These are phyloP conservation scores for Corythornis vintsioides DNA, from an alignment of 2,113 vertebrate species.

Conservation along the genomic window DNA sequence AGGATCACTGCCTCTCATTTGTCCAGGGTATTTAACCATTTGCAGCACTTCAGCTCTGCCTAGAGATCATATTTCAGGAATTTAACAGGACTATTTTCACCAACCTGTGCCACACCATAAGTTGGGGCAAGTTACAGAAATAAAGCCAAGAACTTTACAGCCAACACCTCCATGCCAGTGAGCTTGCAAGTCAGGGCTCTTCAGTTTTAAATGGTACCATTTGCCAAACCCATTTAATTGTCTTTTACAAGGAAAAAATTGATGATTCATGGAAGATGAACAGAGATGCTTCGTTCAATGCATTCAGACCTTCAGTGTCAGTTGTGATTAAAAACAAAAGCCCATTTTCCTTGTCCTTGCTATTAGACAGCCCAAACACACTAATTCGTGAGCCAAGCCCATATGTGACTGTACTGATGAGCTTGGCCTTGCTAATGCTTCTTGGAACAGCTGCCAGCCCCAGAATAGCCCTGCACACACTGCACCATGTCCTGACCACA, in stretches of 20 bases:
- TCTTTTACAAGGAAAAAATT: neutral
- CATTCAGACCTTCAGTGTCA: neutral
- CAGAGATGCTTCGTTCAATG: neutral
- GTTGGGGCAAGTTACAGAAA: neutral
- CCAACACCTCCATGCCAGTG: neutral
- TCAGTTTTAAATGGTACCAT: neutral
- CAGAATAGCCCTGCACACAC: neutral
- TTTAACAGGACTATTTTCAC: neutral
- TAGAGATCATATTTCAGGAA: neutral
- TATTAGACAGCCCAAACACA: neutral
- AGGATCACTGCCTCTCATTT: conserved; percentile 17
- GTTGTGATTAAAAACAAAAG: neutral
- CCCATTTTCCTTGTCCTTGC: neutral
- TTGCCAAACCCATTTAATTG: neutral
- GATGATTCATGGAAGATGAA: neutral
- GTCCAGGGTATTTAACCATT: neutral
- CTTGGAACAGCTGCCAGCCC: conserved; percentile 16
- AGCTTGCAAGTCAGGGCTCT: neutral
- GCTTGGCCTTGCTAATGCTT: neutral
- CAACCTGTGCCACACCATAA: neutral
- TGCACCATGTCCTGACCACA: neutral
- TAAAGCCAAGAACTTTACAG: neutral
- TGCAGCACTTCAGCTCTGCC: neutral
- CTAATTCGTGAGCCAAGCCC: neutral
- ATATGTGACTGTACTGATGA: neutral